Percentiles rank a stretch among this genome's conserved stretches.
These are phyloP conservation scores for Apis mellifera DNA, from an alignment of 1,140 invertebrate genomes.

Conservation along the genomic window Amel_HAv3.1 CM009933.2:4381001-4381500, in stretches of 20 bases:
- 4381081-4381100: slow-evolving; percentile 22
- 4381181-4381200: slow-evolving; percentile 5
- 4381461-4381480: slow-evolving; percentile 94
- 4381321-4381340: slow-evolving; percentile 17
- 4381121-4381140: not conserved
- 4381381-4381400: slow-evolving; percentile 88
- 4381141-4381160: slow-evolving; percentile 4
- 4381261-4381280: not conserved
- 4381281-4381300: slow-evolving; percentile 1
- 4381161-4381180: not conserved
- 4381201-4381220: not conserved
- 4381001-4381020: slow-evolving; percentile 16
- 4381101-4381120: slow-evolving; percentile 19
- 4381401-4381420: slow-evolving; percentile 91
- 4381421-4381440: slow-evolving; percentile 94
- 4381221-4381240: slow-evolving; percentile 3
- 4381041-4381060: slow-evolving; percentile 28
- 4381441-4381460: slow-evolving; percentile 91
- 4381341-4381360: slow-evolving; percentile 82
- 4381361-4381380: slow-evolving; percentile 88
- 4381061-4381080: slow-evolving; percentile 40
- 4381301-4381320: slow-evolving; percentile 13
- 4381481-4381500: slow-evolving; percentile 94
- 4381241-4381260: not conserved
- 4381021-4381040: slow-evolving; percentile 30